These are phyloP conservation scores for Deilephila porcellus DNA, from an alignment of 2,888 invertebrate species.

Conservation along the genomic window DNA sequence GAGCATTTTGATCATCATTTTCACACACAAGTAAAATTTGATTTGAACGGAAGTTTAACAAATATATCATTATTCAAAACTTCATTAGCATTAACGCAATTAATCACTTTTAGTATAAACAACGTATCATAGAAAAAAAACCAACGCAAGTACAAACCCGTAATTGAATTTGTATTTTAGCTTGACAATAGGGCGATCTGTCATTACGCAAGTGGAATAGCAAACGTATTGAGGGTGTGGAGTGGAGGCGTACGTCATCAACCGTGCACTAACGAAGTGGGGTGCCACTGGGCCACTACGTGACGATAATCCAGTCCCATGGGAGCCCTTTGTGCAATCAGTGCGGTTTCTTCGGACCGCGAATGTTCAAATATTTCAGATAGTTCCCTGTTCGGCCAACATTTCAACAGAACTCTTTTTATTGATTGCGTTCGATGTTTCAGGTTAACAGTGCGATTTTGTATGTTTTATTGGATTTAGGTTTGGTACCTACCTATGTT, in stretches of 20 bases:
- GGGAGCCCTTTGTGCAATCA: constrained; percentile 83
- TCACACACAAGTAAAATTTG: too few species aligned
- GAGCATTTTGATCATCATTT: too few species aligned
- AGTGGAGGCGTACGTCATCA: constrained; percentile 49
- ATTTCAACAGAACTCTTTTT: constrained; percentile 29
- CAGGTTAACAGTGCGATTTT: too few species aligned
- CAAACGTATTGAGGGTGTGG: constrained; percentile 46
- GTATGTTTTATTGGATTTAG: too few species aligned
- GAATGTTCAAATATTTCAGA: constrained; percentile 53
- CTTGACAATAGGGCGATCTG: constrained; percentile 21
- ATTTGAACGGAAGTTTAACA: background rate
- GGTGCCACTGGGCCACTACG: constrained; percentile 62
- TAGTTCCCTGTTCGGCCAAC: constrained; percentile 46
- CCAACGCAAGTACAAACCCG: background rate
- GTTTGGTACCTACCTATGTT: too few species aligned
- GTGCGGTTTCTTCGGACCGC: constrained; percentile 76
- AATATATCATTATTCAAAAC: background rate
- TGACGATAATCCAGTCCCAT: constrained; percentile 78
- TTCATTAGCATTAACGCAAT: too few species aligned
- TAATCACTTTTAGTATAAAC: too few species aligned
- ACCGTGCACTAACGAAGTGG: constrained; percentile 73
- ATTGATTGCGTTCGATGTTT: constrained; percentile 1
- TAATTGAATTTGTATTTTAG: background rate
- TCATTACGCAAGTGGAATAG: constrained; percentile 45
- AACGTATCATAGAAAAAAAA: background rate